Evolutionary conservation across 2,797 vertebrate species (phyloP).

Genomic region (Enteromius fasciolatus): DNA sequence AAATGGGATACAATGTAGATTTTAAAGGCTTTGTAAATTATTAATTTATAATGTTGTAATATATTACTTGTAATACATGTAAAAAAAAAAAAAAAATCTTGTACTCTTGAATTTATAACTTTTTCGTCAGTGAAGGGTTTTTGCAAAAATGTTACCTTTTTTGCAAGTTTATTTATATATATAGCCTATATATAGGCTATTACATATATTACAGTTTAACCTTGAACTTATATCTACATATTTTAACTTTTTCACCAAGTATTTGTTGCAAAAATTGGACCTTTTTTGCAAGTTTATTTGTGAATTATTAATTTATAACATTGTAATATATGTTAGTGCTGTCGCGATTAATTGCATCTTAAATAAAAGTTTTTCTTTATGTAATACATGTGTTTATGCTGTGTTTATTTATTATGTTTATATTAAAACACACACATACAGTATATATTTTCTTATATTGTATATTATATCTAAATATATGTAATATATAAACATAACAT

Average conservation of each 20-base stretch:
- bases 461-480: too few relatives aligned
- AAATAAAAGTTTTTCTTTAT: too few relatives aligned
- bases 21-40: background rate
- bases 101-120: background rate
- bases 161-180: background rate
- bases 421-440: too few relatives aligned
- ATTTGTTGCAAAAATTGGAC: background rate
- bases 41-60: background rate
- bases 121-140: background rate
- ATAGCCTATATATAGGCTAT: too few relatives aligned
- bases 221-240: too few relatives aligned
- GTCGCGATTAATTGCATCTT: too few relatives aligned
- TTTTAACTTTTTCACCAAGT: too few relatives aligned
- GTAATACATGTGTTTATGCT: too few relatives aligned
- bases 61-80: background rate
- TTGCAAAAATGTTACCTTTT: background rate
- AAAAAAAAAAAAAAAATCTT: background rate
- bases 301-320: background rate
- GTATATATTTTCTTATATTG: too few relatives aligned
- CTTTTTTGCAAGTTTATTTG: background rate
- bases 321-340: background rate
- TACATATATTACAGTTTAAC: too few relatives aligned
- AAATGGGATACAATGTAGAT: background rate
- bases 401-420: too few relatives aligned
- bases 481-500: too few relatives aligned